phyloP scores from a whole-genome alignment of 1,140 invertebrate species.

The Trichonephila clavata region DNA sequence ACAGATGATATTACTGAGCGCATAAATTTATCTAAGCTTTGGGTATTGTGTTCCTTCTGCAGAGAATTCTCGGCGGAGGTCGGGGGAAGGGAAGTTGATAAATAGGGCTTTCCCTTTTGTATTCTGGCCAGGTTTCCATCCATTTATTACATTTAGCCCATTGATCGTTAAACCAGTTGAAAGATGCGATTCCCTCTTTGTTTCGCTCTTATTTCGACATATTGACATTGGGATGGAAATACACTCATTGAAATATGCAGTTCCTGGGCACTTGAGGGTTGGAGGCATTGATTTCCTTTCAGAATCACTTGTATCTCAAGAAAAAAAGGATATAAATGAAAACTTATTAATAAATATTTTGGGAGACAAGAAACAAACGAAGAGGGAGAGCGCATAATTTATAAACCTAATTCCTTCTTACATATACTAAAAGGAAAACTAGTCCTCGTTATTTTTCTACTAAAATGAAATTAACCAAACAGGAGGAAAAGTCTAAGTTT shows the following conservation, averaged over 20 bases:
- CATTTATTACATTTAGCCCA: conserved; percentile 75
- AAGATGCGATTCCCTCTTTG: conserved; percentile 68
- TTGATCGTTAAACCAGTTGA: conserved; percentile 73
- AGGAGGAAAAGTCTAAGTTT: no score
- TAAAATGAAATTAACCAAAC: no score
- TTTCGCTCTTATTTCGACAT: conserved; percentile 47
- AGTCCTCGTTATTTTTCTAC: no score
- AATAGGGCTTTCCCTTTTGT: conserved; percentile 76
- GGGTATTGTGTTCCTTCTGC: conserved; percentile 70
- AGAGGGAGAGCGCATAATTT: no score
- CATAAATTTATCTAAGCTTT: conserved; percentile 76
- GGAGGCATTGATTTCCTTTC: no score
- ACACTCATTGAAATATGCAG: conserved; percentile 58
- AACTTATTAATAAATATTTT: no score
- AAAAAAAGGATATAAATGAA: no score
- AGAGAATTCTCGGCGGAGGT: conserved; percentile 40
- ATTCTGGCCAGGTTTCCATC: conserved; percentile 73
- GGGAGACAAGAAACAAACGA: no score
- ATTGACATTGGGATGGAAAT: conserved; percentile 60
- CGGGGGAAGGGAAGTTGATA: conserved; percentile 66
- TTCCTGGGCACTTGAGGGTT: background rate
- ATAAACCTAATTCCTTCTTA: no score
- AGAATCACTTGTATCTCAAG: no score
- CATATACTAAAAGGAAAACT: no score
- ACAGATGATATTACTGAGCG: conserved; percentile 75